These are phyloP conservation scores for Molanna angustata DNA, from an alignment of 2,888 invertebrate genomes.

Conservation along the genomic window DNA sequence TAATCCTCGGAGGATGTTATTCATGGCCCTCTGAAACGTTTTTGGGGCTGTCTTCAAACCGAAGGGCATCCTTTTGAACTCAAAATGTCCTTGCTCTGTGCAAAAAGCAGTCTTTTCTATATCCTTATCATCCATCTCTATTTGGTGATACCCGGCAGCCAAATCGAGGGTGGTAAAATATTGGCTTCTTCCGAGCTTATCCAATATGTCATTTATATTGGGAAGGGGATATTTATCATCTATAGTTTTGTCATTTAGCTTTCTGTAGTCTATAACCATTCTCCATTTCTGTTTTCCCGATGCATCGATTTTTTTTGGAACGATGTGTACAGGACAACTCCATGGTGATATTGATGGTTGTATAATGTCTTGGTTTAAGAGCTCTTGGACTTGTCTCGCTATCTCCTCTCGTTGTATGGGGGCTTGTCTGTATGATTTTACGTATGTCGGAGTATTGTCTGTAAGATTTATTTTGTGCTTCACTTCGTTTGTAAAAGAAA, in stretches of 20 bases:
- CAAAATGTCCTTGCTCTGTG: background rate
- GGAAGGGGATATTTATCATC: constrained; percentile 35
- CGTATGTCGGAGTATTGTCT: constrained; percentile 31
- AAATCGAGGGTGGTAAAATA: constrained; percentile 26
- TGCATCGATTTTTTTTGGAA: constrained; percentile 38
- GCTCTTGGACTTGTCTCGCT: constrained; percentile 34
- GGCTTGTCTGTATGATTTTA: constrained; percentile 35
- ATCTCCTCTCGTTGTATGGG: constrained; percentile 36
- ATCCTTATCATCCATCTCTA: background rate
- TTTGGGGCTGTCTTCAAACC: background rate
- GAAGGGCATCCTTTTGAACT: constrained; percentile 3
- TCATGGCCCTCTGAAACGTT: constrained; percentile 1
- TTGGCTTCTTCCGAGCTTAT: constrained; percentile 21
- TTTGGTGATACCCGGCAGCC: constrained; percentile 6
- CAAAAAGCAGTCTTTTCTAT: background rate
- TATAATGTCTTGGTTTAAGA: constrained; percentile 31
- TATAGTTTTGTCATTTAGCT: constrained; percentile 40
- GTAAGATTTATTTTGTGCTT: constrained; percentile 34
- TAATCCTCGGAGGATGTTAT: background rate
- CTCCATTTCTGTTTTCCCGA: constrained; percentile 34
- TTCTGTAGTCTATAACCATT: constrained; percentile 40
- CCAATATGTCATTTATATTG: constrained; percentile 26
- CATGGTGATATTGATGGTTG: constrained; percentile 25
- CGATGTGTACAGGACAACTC: constrained; percentile 34
- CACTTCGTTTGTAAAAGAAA: constrained; percentile 33